These are phyloP conservation scores for Marisa cornuarietis DNA, from an alignment of 1,140 invertebrate genomes.

Conservation along the genomic window DNA sequence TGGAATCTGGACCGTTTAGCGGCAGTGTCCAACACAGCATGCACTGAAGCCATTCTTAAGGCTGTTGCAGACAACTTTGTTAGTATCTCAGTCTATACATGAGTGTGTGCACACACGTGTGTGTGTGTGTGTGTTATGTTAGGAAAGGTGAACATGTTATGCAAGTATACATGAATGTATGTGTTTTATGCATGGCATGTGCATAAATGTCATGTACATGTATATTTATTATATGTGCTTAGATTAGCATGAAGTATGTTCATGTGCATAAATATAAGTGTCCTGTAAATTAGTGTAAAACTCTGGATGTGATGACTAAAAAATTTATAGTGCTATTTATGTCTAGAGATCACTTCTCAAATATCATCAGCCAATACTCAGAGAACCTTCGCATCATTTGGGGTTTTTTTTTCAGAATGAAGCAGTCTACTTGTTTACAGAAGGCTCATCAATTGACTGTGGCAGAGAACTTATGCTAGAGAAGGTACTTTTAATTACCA, in stretches of 20 bases:
- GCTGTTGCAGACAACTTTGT: slow-evolving; percentile 59
- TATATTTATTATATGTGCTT: not conserved
- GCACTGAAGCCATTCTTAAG: slow-evolving; percentile 58
- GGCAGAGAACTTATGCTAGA: slow-evolving; percentile 61
- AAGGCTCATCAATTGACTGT: slow-evolving; percentile 59
- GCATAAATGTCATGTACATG: slow-evolving; percentile 3
- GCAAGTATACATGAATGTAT: not conserved
- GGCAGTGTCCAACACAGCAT: slow-evolving; percentile 52
- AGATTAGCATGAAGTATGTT: not conserved
- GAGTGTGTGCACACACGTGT: no score
- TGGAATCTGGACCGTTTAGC: slow-evolving; percentile 56
- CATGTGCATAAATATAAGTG: no score
- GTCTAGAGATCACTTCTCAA: no score
- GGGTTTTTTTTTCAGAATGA: slow-evolving; percentile 55
- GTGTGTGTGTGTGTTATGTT: no score
- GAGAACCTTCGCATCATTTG: no score
- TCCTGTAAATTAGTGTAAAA: no score
- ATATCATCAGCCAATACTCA: no score
- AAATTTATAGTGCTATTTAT: no score
- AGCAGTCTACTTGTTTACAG: slow-evolving; percentile 64
- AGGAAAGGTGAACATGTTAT: no score
- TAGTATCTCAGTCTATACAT: slow-evolving; percentile 23
- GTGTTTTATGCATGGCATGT: not conserved
- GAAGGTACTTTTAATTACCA: slow-evolving; percentile 47
- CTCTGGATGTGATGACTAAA: no score